Evolutionary conservation across 2,113 vertebrate genomes (phyloP).

Genomic region (Accipiter cooperii): DNA sequence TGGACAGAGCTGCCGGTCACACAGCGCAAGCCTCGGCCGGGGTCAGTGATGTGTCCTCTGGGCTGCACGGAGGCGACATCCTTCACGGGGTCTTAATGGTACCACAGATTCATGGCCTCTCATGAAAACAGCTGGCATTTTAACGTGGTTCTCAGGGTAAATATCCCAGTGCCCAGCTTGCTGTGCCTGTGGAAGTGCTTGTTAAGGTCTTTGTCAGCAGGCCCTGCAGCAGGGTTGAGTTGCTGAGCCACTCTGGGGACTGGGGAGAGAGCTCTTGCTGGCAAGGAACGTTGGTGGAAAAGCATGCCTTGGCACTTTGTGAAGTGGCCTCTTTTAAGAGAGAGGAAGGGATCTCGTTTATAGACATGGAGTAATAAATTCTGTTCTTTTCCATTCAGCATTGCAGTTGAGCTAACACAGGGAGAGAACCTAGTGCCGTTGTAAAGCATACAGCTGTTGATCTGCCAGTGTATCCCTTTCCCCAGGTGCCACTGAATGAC

Average conservation of each 20-base stretch:
- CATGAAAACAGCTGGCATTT: not conserved
- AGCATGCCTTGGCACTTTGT: not conserved
- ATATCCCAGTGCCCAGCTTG: too few species aligned
- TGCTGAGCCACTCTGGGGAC: not conserved
- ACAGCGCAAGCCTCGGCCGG: not conserved
- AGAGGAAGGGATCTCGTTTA: not conserved
- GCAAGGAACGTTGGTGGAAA: not conserved
- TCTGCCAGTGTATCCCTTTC: not conserved
- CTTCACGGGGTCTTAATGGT: rapidly evolving
- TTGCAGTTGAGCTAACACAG: not conserved
- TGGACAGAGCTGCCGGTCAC: not conserved
- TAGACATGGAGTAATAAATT: not conserved
- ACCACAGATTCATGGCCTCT: rapidly evolving
- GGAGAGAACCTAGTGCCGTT: not conserved
- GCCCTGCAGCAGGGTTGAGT: too few species aligned
- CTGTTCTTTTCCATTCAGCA: not conserved
- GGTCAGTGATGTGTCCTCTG: not conserved
- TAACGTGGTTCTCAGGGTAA: not conserved
- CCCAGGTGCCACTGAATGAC: not conserved
- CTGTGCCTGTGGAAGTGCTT: not conserved
- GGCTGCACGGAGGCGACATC: not conserved
- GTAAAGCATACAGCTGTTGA: not conserved
- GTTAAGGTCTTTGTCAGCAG: not conserved
- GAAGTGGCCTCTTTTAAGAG: not conserved
- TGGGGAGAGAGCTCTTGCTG: not conserved